Evolutionary conservation across 1,140 invertebrate species (phyloP), one percentile per base, ranked within the genome.

Genomic region (Cyrtorhinus lividipennis): DNA sequence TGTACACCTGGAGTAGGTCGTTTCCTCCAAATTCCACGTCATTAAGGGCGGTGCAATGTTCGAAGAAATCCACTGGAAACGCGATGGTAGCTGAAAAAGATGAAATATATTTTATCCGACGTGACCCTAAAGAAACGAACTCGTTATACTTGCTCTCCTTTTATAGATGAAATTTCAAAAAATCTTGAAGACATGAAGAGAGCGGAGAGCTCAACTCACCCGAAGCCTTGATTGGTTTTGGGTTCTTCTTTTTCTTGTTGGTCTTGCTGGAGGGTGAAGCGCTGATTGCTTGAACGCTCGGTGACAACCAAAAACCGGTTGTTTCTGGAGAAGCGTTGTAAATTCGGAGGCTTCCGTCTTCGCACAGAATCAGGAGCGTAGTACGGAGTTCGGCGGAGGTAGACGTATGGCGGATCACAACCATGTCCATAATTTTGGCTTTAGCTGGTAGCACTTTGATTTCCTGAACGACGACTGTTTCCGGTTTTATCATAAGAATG

Each of bases 51-150:
- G 86, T 85, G 72, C 92, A 96, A 71, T 95, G 88, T 74, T 98
- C 95, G 73, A 98, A 98, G 76, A 96, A 98, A 72, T 98, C 95
- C 23, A 95, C 85, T 0, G 94, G 91, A 71, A 98, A 97, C 13
- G 81, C 77, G 0, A 80, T 72, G 65, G 74, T 73, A 46, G 78
- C 77, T 69, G 64, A 13, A 67, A 70, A 15, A 44, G 38, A 12
- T 44, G n/a, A 10, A 20, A n/a, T 58, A 58, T 58, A n/a, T 20
- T 5, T 23, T 58, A 24, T 5, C 15, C 56, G 25, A 23, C 15
- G 3, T 24, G 2, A 24, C 22, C 2, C 15, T 2, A 22, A 58
- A 23, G 2, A 3, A 58, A 5, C n/a, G n/a, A n/a, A n/a, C n/a
- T n/a, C n/a, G n/a, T n/a, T n/a, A n/a, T n/a, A n/a, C n/a, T n/a